Evolutionary conservation across 2,888 invertebrate genomes (phyloP), one percentile per base, ranked within the genome.

Genomic region (Drosophila mercatorum): DNA sequence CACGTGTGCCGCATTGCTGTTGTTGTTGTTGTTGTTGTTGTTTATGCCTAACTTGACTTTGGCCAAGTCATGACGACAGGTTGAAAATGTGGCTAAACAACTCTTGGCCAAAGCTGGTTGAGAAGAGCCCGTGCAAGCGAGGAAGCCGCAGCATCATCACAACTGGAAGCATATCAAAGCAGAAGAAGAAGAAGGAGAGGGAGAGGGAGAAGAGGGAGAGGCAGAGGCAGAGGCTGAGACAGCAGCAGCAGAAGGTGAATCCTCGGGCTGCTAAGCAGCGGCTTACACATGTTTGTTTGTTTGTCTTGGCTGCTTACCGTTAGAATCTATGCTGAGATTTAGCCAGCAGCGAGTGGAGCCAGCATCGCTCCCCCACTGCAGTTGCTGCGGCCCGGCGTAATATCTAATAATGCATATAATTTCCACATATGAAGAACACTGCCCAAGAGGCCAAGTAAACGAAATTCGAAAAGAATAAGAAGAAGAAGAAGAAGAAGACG

Each of bases 331-430:
- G 74, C 71, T 31, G 63, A 79, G 75, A 78, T 69, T 77, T 38
- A 7, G 26, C 38, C 38, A 26, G 53, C 36, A 17, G 11, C 6
- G 51, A 49, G 49, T 5, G 2, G 49, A 36, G 17, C 12, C 22
- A 22, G 49, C 49, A 41, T 52, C 41, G 51, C 46, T 40, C 55
- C 38, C 46, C 49, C 49, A 49, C 41, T 55, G 31, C 46, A 17
- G 28, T 51, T 64, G 73, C 63, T 75, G 70, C 70, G 78, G 73
- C 84, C 82, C 70, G 78, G 75, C 84, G 85, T 86, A 88, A 88
- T 86, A 89, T 86, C 80, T 77, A 89, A 86, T 89, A 86, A 88
- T 89, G 89, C 85, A 89, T 86, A 89, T 89, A 86, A 89, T 89
- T 82, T 86, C 73, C 80, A 75, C 85, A 80, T 81, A 63, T 69